phyloP scores from a whole-genome alignment of 2,888 invertebrate genomes.

The Neoaliturus tenellus region DNA sequence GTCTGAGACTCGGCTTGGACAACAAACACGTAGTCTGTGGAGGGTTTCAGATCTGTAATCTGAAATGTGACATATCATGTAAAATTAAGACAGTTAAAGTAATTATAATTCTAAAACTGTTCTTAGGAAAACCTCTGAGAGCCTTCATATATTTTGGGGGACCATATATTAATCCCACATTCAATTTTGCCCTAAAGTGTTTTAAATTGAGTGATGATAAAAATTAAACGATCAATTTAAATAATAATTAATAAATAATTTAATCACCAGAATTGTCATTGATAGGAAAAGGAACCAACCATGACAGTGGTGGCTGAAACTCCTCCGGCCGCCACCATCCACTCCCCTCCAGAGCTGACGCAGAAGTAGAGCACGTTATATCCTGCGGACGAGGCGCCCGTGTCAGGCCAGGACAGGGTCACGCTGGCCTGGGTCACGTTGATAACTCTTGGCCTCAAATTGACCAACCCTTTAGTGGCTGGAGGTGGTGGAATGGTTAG shows the following conservation, averaged over 20 bases:
- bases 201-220: too few relatives aligned
- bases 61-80: too few relatives aligned
- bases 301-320: slow-evolving; percentile 82
- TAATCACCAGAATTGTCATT: too few relatives aligned
- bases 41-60: slow-evolving; percentile 82
- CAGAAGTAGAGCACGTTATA: slow-evolving; percentile 88
- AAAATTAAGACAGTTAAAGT: too few relatives aligned
- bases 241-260: too few relatives aligned
- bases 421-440: slow-evolving; percentile 71
- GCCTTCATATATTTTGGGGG: too few relatives aligned
- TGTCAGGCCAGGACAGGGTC: slow-evolving; percentile 68
- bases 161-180: too few relatives aligned
- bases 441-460: slow-evolving; percentile 70
- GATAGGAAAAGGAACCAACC: slow-evolving; percentile 73
- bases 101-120: too few relatives aligned
- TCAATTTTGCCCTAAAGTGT: too few relatives aligned
- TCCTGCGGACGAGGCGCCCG: slow-evolving; percentile 76
- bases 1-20: slow-evolving; percentile 91
- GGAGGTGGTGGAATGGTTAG: slow-evolving; percentile 19
- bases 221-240: too few relatives aligned
- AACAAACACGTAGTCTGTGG: slow-evolving; percentile 89
- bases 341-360: slow-evolving; percentile 85
- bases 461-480: not conserved
- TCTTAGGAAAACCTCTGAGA: too few relatives aligned
- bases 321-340: slow-evolving; percentile 83